These are phyloP conservation scores for Cottoperca gobio DNA, from an alignment of 2,797 vertebrate species.

Conservation along the genomic window DNA sequence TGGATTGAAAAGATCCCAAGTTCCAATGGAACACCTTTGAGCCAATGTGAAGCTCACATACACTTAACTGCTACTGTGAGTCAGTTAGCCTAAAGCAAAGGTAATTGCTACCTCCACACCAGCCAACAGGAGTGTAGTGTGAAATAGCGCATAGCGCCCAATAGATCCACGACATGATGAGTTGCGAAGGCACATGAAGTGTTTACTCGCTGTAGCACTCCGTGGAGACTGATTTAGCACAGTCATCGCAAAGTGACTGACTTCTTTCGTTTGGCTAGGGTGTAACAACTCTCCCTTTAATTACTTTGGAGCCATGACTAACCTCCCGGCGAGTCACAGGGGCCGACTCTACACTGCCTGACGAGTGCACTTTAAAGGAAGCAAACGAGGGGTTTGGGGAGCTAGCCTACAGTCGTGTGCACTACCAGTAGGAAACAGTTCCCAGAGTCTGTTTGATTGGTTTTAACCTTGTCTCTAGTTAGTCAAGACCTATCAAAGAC, in stretches of 20 bases:
- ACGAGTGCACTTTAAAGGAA: constrained; percentile 79
- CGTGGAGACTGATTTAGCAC: constrained; percentile 85
- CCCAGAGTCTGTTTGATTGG: constrained; percentile 79
- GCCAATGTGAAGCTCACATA: constrained; percentile 76
- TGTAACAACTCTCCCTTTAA: constrained; percentile 87
- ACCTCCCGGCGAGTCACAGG: constrained; percentile 79
- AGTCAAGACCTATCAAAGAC: constrained; percentile 80
- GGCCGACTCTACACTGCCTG: constrained; percentile 77
- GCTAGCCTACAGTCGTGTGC: constrained; percentile 67
- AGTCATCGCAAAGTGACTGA: constrained; percentile 84
- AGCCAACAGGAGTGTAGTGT: constrained; percentile 81
- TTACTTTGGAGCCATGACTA: constrained; percentile 85
- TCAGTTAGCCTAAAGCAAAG: constrained; percentile 82
- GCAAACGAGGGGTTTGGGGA: constrained; percentile 79
- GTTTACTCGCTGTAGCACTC: constrained; percentile 82
- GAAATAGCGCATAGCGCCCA: constrained; percentile 82
- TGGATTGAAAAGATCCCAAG: constrained; percentile 60
- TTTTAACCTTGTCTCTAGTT: constrained; percentile 82
- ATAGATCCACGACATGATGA: constrained; percentile 84
- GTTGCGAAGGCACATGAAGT: constrained; percentile 82
- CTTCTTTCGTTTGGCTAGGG: constrained; percentile 84
- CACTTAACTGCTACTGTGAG: constrained; percentile 82
- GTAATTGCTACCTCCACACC: constrained; percentile 82
- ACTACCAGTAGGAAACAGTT: constrained; percentile 71
- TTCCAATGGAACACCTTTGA: constrained; percentile 69